Base-by-base conservation (phyloP, 2,888 invertebrate genomes). In the Dicycla oo region DNA sequence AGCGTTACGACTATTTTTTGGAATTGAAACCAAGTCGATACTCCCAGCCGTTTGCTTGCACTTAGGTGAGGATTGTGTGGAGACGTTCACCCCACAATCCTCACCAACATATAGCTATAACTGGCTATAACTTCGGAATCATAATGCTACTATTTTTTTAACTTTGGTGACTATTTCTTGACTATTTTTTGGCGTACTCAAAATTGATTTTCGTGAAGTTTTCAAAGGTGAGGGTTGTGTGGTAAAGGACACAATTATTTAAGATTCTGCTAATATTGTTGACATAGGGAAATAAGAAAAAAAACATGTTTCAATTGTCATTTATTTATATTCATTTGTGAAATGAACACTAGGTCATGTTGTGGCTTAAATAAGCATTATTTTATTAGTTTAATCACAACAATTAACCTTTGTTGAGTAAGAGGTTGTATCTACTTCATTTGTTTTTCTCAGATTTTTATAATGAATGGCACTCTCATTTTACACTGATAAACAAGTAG, bases 241-340 rank as follows among this genome's bases (percentile, higher is more conserved):
- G n/a, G n/a, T n/a, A n/a, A n/a, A n/a, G n/a, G n/a, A n/a, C n/a
- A 53, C 63, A 58, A 43, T 63, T 58, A 53, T 34, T 51, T 58
- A 73, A 49, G 18, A 54, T 75, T 56, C 40, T 51, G 34, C 4
- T 40, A 20, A 64, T 69, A 34, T 76, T 45, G 34, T 38, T 64
- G 23, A 43, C 0, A 51, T 47, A 30, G 10, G 26, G 7, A 65
- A 81, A 79, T 81, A 80, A 85, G 87, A 80, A 34, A 73, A 75
- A 73, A 75, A 51, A 80, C 18, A 67, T 65, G 60, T 53, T 69
- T 70, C 38, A 80, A 76, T 80, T 75, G 75, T 84, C 67, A 74
- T 82, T 85, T 69, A 82, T 85, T 86, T 86, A 85, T 86, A 82
- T 80, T 80, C 68, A 80, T 82, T 76, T 69, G 84, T 87, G 86